Conservation (phyloP, 2,113 vertebrate genomes). For the Acrocephalus arundinaceus region DNA sequence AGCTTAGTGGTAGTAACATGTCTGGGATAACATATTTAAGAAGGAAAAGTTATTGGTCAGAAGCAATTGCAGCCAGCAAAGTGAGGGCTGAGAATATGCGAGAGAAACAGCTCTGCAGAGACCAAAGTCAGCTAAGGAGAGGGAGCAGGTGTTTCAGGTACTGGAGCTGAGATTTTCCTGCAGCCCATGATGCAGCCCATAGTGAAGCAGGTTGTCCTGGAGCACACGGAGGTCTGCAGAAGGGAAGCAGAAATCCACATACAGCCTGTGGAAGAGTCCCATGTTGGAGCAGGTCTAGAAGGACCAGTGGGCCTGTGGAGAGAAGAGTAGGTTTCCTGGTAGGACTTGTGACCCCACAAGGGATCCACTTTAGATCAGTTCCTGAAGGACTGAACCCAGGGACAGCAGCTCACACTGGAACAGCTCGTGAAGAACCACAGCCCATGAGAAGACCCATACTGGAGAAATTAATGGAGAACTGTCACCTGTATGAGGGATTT, state of each 20-base stretch:
- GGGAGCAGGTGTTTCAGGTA: background rate
- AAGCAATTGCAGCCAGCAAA: background rate
- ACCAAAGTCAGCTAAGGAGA: background rate
- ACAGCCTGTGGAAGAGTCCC: background rate
- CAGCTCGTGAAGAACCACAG: background rate
- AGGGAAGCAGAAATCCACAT: background rate
- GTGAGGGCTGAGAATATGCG: background rate
- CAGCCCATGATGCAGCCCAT: background rate
- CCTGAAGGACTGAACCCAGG: background rate
- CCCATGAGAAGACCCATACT: background rate
- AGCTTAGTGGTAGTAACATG: background rate
- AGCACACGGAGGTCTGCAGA: rapidly evolving
- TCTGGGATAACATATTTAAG: background rate
- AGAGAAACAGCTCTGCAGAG: background rate
- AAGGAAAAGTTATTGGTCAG: background rate
- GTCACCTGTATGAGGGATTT: background rate
- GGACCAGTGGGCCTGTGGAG: background rate
- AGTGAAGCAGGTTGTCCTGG: background rate
- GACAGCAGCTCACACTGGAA: background rate
- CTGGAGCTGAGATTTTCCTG: background rate
- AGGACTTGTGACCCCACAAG: background rate
- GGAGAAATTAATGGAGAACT: background rate
- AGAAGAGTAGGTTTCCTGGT: background rate
- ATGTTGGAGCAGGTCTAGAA: background rate
- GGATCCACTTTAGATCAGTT: background rate